A percentile compares a stretch with the other conserved stretches of the same genome.
These are phyloP conservation scores for Cantharis flavilabris DNA, from an alignment of 2,888 invertebrate species.

Conservation along the genomic window DNA sequence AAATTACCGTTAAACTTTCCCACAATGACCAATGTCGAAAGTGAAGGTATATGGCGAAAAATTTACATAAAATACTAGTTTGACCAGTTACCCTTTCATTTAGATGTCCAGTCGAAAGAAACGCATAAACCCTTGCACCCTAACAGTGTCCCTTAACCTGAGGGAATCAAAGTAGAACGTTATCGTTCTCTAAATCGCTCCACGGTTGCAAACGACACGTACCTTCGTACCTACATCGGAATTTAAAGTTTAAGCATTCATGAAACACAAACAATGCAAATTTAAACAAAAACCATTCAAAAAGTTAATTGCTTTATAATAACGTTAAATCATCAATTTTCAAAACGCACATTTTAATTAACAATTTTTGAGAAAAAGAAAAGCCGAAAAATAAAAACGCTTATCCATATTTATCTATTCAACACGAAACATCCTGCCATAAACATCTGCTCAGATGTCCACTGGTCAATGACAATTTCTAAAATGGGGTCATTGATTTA, in stretches of 20 bases:
- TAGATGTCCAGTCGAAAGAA: constrained; percentile 37
- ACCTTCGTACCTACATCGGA: constrained; percentile 7
- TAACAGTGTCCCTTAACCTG: constrained; percentile 16
- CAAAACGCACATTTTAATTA: neutral
- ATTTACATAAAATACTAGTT: constrained; percentile 52
- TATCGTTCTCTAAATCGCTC: constrained; percentile 23
- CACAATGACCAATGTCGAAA: constrained; percentile 24
- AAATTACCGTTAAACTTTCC: constrained; percentile 28
- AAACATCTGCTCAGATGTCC: constrained; percentile 28
- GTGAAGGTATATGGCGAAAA: constrained; percentile 24
- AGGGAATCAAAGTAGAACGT: constrained; percentile 18
- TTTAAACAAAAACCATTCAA: constrained; percentile 3
- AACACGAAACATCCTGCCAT: neutral
- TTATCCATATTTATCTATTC: neutral
- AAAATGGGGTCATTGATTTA: constrained; percentile 26
- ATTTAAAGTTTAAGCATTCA: constrained; percentile 3
- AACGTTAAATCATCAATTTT: neutral
- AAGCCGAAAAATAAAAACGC: neutral
- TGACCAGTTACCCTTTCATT: constrained; percentile 46
- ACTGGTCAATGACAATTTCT: constrained; percentile 39
- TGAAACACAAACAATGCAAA: constrained; percentile 3
- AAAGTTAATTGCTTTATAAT: constrained; percentile 5
- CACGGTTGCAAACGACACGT: constrained; percentile 12
- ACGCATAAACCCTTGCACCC: constrained; percentile 22
- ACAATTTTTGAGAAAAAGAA: neutral